Base-by-base conservation (phyloP, 2,113 vertebrate species). In the Desmodus rotundus region DNA sequence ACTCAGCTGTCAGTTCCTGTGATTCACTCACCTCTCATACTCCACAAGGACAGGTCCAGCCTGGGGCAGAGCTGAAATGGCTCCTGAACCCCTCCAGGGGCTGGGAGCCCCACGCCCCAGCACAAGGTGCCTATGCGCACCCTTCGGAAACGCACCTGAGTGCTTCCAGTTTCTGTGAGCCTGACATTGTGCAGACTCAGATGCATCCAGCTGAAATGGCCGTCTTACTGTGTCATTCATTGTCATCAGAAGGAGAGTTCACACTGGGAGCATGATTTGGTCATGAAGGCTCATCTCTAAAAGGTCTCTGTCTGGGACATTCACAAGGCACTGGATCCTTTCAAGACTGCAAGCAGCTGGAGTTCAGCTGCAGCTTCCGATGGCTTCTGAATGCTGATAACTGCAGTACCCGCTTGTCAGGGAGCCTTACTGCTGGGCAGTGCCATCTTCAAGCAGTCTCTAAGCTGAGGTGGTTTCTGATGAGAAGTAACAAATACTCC, bases 301-400 rank as follows among this genome's bases (percentile, higher is more conserved):
- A 16, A 87, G 8, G 78, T 93, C 74, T 65, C 68, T 78, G 38
- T 80, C 76, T 86, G 82, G 82, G 93, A 68, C 52, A 77, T 63
- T 45, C 43, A 78, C 77, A 63, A 41, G n/a, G 73, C 81, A 4
- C 58, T 0, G 19, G 86, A 5, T 78, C 78, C 43, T 78, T 76
- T 52, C 56, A 26, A 52, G 86, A 50, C 83, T 41, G 91, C 84
- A 24, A 8, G 38, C 94, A 83, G 56, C 91, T 89, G 94, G 87
- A 70, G 84, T 45, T 87, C 92, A 95, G 87, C 93, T 74, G 94
- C 93, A 89, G 82, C 93, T 47, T n/a, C 36, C 28, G n/a, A 47
- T 50, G 67, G 81, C 12, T 56, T 38, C 41, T 77, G 95, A 88
- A 96, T 96, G 91, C 94, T 96, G 58, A 95, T 91, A 6, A 45